Percentiles rank a stretch among this genome's conserved stretches.
Conservation (phyloP, 2,888 invertebrate species). For the Bombylius discolor region DNA sequence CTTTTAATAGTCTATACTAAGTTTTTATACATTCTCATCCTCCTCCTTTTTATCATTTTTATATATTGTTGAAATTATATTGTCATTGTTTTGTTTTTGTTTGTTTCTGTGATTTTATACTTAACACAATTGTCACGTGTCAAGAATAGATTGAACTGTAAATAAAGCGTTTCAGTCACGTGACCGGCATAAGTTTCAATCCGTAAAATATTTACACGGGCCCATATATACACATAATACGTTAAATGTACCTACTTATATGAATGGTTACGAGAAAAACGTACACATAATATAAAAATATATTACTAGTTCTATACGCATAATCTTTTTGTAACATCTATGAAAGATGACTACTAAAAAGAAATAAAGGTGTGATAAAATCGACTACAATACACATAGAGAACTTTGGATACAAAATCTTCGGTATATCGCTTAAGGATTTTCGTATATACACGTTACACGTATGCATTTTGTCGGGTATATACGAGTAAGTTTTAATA, state of each 20-base stretch:
- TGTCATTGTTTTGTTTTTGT: not conserved
- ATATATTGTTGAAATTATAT: too few relatives aligned
- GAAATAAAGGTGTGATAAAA: not conserved
- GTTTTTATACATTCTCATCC: too few relatives aligned
- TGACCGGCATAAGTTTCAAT: slow-evolving; percentile 19
- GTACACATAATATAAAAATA: not conserved
- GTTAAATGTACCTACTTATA: not conserved
- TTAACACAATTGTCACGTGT: slow-evolving; percentile 18
- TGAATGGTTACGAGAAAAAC: not conserved
- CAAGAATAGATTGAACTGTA: slow-evolving; percentile 21
- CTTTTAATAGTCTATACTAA: too few relatives aligned
- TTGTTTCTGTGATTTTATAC: not conserved
- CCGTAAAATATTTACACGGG: not conserved
- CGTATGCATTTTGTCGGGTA: too few relatives aligned
- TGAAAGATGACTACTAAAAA: not conserved
- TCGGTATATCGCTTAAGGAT: too few relatives aligned
- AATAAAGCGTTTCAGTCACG: slow-evolving; percentile 20
- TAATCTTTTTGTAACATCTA: not conserved
- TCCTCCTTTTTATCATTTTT: too few relatives aligned
- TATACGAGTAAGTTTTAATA: too few relatives aligned
- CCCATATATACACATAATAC: too few relatives aligned
- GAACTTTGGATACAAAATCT: too few relatives aligned
- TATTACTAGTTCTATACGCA: not conserved
- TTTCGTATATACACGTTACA: too few relatives aligned
- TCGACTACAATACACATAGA: not conserved